Base-by-base conservation (phyloP, 2,113 vertebrate genomes). In the Otus sunia region DNA sequence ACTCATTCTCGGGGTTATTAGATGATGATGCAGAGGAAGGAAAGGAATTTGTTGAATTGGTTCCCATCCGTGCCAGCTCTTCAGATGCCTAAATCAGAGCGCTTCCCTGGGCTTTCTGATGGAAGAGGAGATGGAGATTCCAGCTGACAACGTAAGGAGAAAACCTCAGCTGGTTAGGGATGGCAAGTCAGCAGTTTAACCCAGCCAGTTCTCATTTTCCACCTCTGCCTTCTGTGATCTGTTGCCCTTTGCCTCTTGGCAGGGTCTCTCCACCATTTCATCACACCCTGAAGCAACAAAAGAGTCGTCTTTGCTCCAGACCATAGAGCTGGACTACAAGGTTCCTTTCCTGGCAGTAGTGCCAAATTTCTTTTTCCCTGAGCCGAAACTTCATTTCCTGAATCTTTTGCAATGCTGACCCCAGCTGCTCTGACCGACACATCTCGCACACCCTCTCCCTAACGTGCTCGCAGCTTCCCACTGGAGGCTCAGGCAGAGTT, bases 221-320 rank as follows among this genome's bases (percentile, higher is more conserved):
- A 49, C 56, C 74, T 60, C 72, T 69, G 43, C 67, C 56, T 43
- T 20, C 72, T 50, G 50, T 53, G 30, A 10, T 18, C 41, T 34
- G 29, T 1, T 60, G 55, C 75, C 37, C 43, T 52, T 14, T 12
- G 23, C 59, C 80, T 53, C 76, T 26, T 30, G 39, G 29, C 79
- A 55, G 80, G 59, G 76, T 91, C 60, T 84, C 84, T 84, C 89
- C 91, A 78, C 18, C 84, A 41, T 96, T 97, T 94, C 95, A 74
- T 95, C 91, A 96, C 66, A 78, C 52, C 80, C 91, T 84, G 86
- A 89, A 87, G 93, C 73, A 95, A 84, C 29, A 30, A 60, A 29
- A 58, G 4, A 50, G 5, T 59, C 47, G 29, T 52, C 50, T 82
- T 63, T 58, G n/a, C 78, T 93, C 66, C 64, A 62, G n/a, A 36